These are phyloP conservation scores for Larimichthys crocea DNA, from an alignment of 2,113 vertebrate genomes.

Conservation along the genomic window DNA sequence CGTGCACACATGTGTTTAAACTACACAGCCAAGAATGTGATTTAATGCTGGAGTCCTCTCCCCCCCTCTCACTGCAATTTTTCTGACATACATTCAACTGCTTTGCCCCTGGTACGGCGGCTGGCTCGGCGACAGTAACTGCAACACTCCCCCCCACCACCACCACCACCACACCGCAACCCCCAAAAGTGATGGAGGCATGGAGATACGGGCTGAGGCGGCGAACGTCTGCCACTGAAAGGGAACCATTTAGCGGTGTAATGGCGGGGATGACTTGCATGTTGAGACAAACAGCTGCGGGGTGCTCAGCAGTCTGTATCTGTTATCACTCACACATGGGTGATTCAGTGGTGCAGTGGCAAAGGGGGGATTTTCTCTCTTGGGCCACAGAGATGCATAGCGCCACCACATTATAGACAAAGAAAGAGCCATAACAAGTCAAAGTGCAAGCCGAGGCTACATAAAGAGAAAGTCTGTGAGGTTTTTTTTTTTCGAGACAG, in stretches of 20 bases:
- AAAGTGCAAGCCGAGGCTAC: constrained; percentile 38
- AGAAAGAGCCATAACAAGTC: constrained; percentile 51
- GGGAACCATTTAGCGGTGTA: constrained; percentile 79
- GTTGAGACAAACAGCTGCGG: constrained; percentile 83
- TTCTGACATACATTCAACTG: constrained; percentile 56
- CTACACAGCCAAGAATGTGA: constrained; percentile 18
- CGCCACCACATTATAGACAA: constrained; percentile 59
- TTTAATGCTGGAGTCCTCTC: constrained; percentile 44
- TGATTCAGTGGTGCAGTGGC: constrained; percentile 74
- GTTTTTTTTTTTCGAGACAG: neutral
- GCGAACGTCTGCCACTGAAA: constrained; percentile 79
- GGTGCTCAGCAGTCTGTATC: constrained; percentile 78
- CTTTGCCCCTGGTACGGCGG: constrained; percentile 55
- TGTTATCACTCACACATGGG: constrained; percentile 77
- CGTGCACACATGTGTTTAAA: constrained; percentile 22
- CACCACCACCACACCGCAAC: neutral
- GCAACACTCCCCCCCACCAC: constrained; percentile 12
- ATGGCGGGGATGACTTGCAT: constrained; percentile 83
- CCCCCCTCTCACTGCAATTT: constrained; percentile 15
- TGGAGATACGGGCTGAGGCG: constrained; percentile 65
- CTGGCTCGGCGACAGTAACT: constrained; percentile 63
- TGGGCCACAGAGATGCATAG: constrained; percentile 62
- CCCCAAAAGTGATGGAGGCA: constrained; percentile 62
- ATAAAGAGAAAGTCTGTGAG: constrained; percentile 20
- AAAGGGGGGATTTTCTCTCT: constrained; percentile 44